Evolutionary conservation across 2,888 invertebrate species (phyloP).

Genomic region (Germaria angustata): DNA sequence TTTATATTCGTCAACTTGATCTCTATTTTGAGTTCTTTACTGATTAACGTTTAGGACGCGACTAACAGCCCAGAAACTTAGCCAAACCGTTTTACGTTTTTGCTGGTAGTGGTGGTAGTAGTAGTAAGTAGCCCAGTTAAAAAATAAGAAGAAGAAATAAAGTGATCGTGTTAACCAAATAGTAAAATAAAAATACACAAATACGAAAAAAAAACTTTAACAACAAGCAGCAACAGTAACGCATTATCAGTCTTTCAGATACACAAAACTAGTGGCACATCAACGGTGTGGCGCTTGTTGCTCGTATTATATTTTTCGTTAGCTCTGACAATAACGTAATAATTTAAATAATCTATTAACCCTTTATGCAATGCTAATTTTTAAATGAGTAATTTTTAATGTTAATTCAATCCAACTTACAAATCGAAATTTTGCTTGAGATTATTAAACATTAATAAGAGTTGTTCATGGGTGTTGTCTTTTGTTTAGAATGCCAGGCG

Average conservation of each 20-base stretch:
- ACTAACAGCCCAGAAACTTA: conserved; percentile 52
- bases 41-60: conserved; percentile 59
- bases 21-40: conserved; percentile 27
- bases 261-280: not conserved
- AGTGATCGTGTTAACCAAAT: conserved; percentile 48
- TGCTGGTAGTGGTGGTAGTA: not conserved
- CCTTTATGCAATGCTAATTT: conserved; percentile 2
- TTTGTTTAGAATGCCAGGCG: no score
- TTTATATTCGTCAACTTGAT: not conserved
- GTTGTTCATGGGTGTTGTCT: no score
- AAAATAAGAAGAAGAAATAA: conserved; percentile 22
- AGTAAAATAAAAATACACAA: conserved; percentile 13
- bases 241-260: conserved; percentile 23
- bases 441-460: no score
- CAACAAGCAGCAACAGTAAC: conserved; percentile 26
- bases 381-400: no score
- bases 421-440: no score
- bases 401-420: no score
- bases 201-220: not conserved
- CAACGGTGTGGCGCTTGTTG: not conserved
- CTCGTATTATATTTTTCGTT: conserved; percentile 16
- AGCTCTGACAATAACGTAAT: conserved; percentile 8
- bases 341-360: conserved; percentile 21
- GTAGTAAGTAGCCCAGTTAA: conserved; percentile 47
- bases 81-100: conserved; percentile 28